These are phyloP conservation scores for Plodia interpunctella DNA, from an alignment of 1,140 invertebrate species.

Conservation along the genomic window DNA sequence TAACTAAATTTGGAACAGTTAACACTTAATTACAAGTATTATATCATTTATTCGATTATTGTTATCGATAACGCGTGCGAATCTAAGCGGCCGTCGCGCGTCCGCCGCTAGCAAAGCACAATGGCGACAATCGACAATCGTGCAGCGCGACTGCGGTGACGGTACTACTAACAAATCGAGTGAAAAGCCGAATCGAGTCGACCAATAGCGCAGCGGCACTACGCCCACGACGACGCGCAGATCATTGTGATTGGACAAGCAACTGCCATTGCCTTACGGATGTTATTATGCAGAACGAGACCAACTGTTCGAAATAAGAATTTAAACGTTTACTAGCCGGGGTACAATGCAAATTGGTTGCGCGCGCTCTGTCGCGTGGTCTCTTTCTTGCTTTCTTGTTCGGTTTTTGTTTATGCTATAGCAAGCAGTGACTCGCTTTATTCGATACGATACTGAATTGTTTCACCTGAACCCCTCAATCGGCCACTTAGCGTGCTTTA, in stretches of 20 bases:
- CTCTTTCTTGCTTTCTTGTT: conserved; percentile 48
- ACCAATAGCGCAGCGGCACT: conserved; percentile 50
- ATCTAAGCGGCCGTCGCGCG: conserved; percentile 52
- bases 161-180: conserved; percentile 64
- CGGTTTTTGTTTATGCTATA: conserved; percentile 41
- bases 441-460: conserved; percentile 18
- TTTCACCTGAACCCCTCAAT: conserved; percentile 30
- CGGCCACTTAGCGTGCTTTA: conserved; percentile 29
- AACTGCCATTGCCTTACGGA: conserved; percentile 74
- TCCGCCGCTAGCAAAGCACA: conserved; percentile 55
- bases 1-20: conserved; percentile 34
- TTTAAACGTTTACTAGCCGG: conserved; percentile 69
- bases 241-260: conserved; percentile 60
- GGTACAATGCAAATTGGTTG: conserved; percentile 73
- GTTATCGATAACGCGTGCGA: conserved; percentile 54
- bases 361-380: conserved; percentile 51
- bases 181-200: conserved; percentile 51
- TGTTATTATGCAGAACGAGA: conserved; percentile 74
- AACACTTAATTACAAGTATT: conserved; percentile 27
- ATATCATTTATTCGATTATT: conserved; percentile 41
- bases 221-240: conserved; percentile 58
- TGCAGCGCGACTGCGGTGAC: conserved; percentile 63
- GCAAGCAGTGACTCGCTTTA: conserved; percentile 22
- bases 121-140: conserved; percentile 74
- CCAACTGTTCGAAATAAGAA: conserved; percentile 70